Base-by-base conservation (phyloP, 1,140 invertebrate genomes). In the Tribolium madens region DNA sequence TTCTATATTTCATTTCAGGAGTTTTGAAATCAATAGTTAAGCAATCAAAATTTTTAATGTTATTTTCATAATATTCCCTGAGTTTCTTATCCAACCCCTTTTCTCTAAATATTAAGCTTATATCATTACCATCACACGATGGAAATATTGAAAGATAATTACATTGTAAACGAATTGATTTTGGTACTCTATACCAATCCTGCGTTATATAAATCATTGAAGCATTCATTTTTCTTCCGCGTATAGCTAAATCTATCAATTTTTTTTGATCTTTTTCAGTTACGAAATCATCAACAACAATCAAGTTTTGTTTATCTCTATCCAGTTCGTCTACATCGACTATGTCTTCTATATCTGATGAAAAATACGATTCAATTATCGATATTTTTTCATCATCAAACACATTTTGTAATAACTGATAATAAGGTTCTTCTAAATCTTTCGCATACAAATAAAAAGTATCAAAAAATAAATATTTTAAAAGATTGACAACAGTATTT, bases 361-460 rank as follows among this genome's bases (percentile, higher is more conserved):
- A 57, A 57, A 74, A 57, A 47, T 52, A 21, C 31, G 48, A 57
- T 57, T 74, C 72, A 74, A 74, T 74, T 74, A 74, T n/a, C n/a
- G n/a, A n/a, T 74, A 74, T 74, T 57, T 57, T 74, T 74, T 74
- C 72, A 74, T 74, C 72, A 74, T 74, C 72, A 74, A 74, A 74
- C 14, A 74, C 18, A 73, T 74, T 74, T 74, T 60, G 50, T 60
- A 74, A 57, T 74, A 74, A 47, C 21, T 53, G 72, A 74, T 74
- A 74, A 60, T 74, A 74, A 74, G 70, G 42, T 72, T 72, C 70
- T 72, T 72, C 70, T 72, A 72, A 72, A 72, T 72, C 70, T 48
- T 72, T 72, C 46, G 70, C 42, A 72, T 72, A 72, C 70, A 72
- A 72, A 72, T 72, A 72, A 52, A 72, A 72, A 72, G 42, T 50